Evolutionary conservation across 2,797 vertebrate genomes (phyloP), one percentile per base, ranked within the genome.

Genomic region (Syngnathus rostellatus): DNA sequence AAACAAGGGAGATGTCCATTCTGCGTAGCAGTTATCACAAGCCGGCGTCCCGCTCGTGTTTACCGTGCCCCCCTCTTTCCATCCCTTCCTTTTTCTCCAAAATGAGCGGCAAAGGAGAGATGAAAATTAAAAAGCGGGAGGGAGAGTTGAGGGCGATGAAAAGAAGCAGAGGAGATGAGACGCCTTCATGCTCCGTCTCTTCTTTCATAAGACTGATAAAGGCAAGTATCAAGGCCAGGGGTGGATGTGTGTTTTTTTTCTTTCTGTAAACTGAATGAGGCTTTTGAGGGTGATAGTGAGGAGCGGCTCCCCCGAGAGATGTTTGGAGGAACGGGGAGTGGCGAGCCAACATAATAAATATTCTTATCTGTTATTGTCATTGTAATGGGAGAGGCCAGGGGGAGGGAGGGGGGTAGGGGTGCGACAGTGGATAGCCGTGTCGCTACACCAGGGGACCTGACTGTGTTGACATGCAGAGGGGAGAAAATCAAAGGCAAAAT

Each of bases 1-100:
- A 91, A 91, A 90, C 90, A 89, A 88, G 89, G 89, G 90, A 90
- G 89, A 89, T 90, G 90, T 90, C 89, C 90, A 89, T 91, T 90
- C 85, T 89, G 85, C 83, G 77, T 80, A 81, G 82, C 87, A 86
- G 88, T 91, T 91, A 91, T 92, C 90, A 86, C 87, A 88, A 85
- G 81, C 82, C 79, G 65, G 76, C 82, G 85, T 84, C 84, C 86
- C 77, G 64, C 83, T 81, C 83, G 85, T 85, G 86, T 87, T 86
- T 81, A 74, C 85, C 70, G 21, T 73, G 2, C 74, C 66, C 70
- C 70, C 59, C 64, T 64, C 72, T 70, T 46, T 70, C 72, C 60
- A 59, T 55, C 50, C 40, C 61, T n/a, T 40, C 37, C n/a, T 10
- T 81, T 87, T 83, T 88, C 82, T 77, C 83, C 77, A 68, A 86